Conservation (phyloP, 1,140 invertebrate genomes). For the Trichogramma pretiosum region DNA sequence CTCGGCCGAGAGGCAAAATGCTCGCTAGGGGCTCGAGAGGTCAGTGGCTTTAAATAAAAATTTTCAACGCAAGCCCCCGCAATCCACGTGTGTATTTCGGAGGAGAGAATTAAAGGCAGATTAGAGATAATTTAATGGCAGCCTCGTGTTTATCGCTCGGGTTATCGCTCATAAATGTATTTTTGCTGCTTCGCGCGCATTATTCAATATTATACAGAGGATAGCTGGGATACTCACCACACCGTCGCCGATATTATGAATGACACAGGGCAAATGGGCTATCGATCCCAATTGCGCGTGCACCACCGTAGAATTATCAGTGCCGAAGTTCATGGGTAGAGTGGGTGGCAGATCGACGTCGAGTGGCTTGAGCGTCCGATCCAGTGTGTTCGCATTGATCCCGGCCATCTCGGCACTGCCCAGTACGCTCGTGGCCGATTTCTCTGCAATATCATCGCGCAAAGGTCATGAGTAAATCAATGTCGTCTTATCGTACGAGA, state of each 20-base stretch:
- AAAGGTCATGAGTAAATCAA: neutral
- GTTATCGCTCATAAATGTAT: no score
- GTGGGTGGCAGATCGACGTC: constrained; percentile 38
- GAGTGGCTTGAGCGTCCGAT: constrained; percentile 29
- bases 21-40: no score
- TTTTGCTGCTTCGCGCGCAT: no score
- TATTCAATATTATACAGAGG: constrained; percentile 1
- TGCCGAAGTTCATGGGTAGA: constrained; percentile 61
- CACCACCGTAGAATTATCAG: constrained; percentile 70
- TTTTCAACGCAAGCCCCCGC: no score
- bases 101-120: no score
- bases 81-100: no score
- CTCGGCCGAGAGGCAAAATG: no score
- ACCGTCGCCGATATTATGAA: constrained; percentile 74
- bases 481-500: neutral
- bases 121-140: no score
- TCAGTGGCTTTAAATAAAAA: no score
- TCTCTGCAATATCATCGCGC: constrained; percentile 23
- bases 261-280: constrained; percentile 70
- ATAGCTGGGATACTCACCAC: constrained; percentile 56
- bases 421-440: constrained; percentile 21
- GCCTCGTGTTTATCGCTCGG: no score
- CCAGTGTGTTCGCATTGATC: constrained; percentile 35
- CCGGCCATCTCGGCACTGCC: constrained; percentile 34
- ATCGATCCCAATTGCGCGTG: constrained; percentile 74